Evolutionary conservation across 2,888 invertebrate genomes (phyloP), one percentile per base, ranked within the genome.

Genomic region (Spialia ferax): DNA sequence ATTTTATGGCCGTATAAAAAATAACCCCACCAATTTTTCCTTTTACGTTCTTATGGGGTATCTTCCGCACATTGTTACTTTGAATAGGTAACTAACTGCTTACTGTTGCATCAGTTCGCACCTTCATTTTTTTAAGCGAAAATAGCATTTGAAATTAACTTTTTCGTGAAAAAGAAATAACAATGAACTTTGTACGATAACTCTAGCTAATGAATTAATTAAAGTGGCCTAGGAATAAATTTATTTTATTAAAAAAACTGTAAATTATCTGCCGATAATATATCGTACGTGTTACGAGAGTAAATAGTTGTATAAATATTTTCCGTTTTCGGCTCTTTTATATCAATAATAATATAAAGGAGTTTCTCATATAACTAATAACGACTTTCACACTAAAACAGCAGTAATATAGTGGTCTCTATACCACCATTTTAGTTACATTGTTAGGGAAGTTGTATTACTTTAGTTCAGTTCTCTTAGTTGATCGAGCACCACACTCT

Each of bases 1-100:
- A 66, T 60, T 66, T 60, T 60, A 66, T 66, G 8, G 59, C 26
- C 50, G 18, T 60, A 66, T 66, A 60, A 66, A 66, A 66, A 66
- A 60, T 59, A 59, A 7, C 50, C 60, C 65, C 22, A 60, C 59
- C n/a, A 54, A 54, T 59, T 59, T n/a, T 66, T 60, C 65, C 65
- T 60, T 65, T 66, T 60, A 60, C 26, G 65, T 66, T 52, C 50
- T 22, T 22, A 35, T 45, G n/a, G n/a, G 32, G 50, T 57, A 59
- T 42, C 20, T 59, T 52, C 54, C 65, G 20, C 23, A 60, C 65
- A 66, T 60, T 66, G 59, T 66, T 52, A 23, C 6, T 42, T 18
- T 42, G 42, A 42, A 8, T 18, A 42, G 42, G 15, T 15, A 42
- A n/a, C 42, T 15, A 15, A 15, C 15, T 0, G 42, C 42, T 38